Base-by-base conservation (phyloP, 1,140 invertebrate species). In the Heliconius nattereri region DNA sequence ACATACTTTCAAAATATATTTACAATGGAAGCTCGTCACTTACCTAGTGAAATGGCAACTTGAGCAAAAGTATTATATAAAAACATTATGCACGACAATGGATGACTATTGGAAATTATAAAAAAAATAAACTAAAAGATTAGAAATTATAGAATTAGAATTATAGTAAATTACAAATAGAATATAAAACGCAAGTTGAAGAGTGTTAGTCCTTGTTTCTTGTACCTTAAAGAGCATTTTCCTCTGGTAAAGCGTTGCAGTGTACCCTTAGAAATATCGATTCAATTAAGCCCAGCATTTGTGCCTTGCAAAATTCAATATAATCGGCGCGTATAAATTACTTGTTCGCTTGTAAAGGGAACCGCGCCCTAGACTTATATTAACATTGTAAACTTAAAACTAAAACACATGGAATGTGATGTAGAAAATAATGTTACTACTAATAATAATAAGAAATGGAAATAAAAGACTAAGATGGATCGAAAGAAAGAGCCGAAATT, bases 11-110 rank as follows among this genome's bases (percentile, higher is more conserved):
- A 82, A 80, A 78, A 83, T 84, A 86, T 94, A 93, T 94, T 90
- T 92, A 94, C 91, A 92, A 82, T 74, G 70, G 76, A 85, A 84
- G 84, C 85, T 85, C 83, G 81, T 75, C 85, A 85, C 76, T 83
- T 83, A 88, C 82, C 85, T 89, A 87, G 84, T 82, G 83, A 88
- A 86, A 94, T 94, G 92, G 91, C 92, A 92, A 90, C 92, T 92
- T 92, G 92, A 94, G 90, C 91, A 91, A 91, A 87, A 81, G 78
- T 85, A 84, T 83, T 85, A 87, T 84, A 78, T 82, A 66, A 66
- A 82, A 85, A 83, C 85, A 90, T 89, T 87, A 86, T 89, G 86
- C 84, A 81, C 84, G 40, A 78, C 71, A 66, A 8, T 66, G 0
- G n/a, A 26, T 81, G 70, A 76, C 19, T 76, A 78, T 79, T 75